Conservation (phyloP, 2,888 invertebrate genomes). For the Caenorhabditis sp. region DNA sequence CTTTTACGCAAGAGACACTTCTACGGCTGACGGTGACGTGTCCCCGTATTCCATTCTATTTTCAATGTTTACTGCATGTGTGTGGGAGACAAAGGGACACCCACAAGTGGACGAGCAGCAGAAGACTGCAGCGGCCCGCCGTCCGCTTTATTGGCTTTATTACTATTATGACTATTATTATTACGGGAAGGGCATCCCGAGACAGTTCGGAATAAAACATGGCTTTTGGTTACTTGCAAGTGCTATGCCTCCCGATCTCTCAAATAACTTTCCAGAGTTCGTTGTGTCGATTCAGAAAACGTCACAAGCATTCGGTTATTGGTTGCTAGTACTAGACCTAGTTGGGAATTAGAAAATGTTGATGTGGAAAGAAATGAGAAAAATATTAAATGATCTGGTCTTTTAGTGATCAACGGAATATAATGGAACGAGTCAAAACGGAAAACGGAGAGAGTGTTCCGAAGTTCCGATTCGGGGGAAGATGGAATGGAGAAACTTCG, state of each 20-base stretch:
- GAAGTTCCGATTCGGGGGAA: too few species aligned
- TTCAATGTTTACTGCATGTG: conserved; percentile 2
- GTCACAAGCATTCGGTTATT: conserved; percentile 12
- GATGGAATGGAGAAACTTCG: not conserved
- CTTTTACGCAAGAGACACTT: conserved; percentile 21
- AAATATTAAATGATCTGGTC: conserved; percentile 24
- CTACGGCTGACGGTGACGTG: conserved; percentile 34
- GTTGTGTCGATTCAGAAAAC: not conserved
- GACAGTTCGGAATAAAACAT: not conserved
- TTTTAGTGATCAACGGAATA: conserved; percentile 22
- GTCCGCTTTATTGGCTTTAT: not conserved
- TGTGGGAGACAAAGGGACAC: conserved; percentile 7
- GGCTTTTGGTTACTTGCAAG: not conserved
- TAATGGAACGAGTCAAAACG: too few species aligned
- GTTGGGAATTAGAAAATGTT: conserved; percentile 2
- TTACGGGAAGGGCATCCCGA: not conserved
- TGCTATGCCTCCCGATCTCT: not conserved
- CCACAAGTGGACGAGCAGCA: too few species aligned
- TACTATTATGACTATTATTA: not conserved
- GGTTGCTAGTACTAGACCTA: conserved; percentile 20
- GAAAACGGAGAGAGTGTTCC: not conserved
- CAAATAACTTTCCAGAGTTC: not conserved
- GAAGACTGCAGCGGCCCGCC: not conserved
- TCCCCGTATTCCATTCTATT: not conserved
- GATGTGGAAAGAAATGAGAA: conserved; percentile 7